Percentiles rank a stretch among this genome's conserved stretches.
phyloP scores from a whole-genome alignment of 2,888 invertebrate genomes.

The Dioctria linearis region DNA sequence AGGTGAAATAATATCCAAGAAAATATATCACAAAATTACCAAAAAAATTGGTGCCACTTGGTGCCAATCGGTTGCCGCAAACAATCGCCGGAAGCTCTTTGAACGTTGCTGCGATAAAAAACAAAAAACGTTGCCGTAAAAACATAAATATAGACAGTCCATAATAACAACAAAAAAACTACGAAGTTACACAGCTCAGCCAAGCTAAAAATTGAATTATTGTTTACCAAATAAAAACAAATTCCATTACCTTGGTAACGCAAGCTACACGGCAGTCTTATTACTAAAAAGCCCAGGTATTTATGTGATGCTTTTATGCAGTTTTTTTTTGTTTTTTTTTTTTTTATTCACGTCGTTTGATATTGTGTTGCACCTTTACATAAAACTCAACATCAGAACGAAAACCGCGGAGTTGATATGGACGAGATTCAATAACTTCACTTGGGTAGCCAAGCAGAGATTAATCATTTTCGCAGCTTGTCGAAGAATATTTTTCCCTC shows the following conservation, averaged over 20 bases:
- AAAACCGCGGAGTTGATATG: neutral
- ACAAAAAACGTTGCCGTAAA: conserved; percentile 29
- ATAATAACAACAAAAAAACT: conserved; percentile 3
- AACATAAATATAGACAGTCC: neutral
- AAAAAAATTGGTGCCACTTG: conserved; percentile 47
- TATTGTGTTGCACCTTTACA: conserved; percentile 12
- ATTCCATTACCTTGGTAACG: conserved; percentile 31
- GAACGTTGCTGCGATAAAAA: conserved; percentile 28
- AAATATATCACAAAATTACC: conserved; percentile 26
- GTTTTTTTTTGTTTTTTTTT: neutral
- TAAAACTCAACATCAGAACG: neutral
- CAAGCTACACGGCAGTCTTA: neutral
- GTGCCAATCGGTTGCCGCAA: conserved; percentile 46
- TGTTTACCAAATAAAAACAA: conserved; percentile 48
- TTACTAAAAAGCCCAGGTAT: neutral
- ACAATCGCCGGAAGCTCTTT: conserved; percentile 46
- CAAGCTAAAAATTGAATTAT: conserved; percentile 20
- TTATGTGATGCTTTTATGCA: neutral
- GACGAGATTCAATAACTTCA: conserved; percentile 17
- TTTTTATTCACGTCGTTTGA: neutral
- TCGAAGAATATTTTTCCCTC: neutral
- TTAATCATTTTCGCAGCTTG: neutral
- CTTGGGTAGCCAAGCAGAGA: conserved; percentile 21
- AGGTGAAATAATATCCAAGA: conserved; percentile 28
- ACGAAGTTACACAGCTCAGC: too few relatives aligned